phyloP scores from a whole-genome alignment of 2,113 vertebrate species.

The Oreocharis arfaki region DNA sequence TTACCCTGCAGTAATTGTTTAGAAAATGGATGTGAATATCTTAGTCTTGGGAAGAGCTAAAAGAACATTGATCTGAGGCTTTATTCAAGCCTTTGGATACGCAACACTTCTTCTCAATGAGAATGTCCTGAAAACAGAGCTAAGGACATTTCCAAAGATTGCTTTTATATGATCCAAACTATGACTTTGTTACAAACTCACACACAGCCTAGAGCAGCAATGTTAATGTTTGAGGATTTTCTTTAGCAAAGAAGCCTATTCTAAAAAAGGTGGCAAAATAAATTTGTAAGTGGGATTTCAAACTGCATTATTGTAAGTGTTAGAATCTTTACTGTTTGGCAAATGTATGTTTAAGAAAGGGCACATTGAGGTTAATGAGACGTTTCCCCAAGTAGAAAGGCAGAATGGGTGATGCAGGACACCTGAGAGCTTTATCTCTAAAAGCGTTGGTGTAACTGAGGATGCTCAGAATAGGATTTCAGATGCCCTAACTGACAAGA shows the following conservation, averaged over 20 bases:
- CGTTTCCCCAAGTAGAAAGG: neutral
- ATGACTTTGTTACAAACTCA: neutral
- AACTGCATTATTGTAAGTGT: neutral
- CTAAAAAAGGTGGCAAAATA: neutral
- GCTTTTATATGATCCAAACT: neutral
- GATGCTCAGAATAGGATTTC: neutral
- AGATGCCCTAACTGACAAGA: neutral
- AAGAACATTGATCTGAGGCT: neutral
- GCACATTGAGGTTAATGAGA: neutral
- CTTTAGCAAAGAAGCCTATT: neutral
- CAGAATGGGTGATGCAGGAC: neutral
- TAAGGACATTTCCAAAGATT: neutral
- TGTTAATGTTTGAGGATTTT: neutral
- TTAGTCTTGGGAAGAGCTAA: neutral
- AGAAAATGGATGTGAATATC: neutral
- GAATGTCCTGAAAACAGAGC: neutral
- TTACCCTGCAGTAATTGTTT: neutral
- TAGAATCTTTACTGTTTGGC: neutral
- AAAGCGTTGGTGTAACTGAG: neutral
- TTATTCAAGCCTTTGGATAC: neutral
- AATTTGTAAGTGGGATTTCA: neutral
- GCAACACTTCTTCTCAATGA: neutral
- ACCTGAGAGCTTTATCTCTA: neutral
- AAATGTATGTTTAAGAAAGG: neutral
- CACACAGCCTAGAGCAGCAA: neutral